Conservation (phyloP, 2,113 vertebrate genomes). For the Vidua macroura region DNA sequence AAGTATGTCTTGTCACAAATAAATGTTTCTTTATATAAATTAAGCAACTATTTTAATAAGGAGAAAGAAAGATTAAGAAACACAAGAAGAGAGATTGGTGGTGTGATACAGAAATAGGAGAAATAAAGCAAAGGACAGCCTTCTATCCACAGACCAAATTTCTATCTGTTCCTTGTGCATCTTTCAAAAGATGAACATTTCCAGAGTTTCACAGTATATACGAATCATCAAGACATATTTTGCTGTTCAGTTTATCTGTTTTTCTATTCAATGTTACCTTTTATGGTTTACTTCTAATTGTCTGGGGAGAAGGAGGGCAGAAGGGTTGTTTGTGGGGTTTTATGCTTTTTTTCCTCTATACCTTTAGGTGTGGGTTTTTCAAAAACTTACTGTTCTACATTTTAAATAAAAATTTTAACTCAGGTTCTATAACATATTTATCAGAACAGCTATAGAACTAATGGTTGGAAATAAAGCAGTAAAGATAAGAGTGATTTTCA, state of each 20-base stretch:
- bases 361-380: accelerated
- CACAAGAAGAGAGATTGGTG: neutral
- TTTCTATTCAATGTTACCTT: neutral
- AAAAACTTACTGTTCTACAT: neutral
- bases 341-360: neutral
- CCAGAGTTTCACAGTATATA: neutral
- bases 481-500: neutral
- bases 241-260: neutral
- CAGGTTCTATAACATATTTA: neutral
- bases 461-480: neutral
- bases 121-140: neutral
- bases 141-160: neutral
- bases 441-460: neutral
- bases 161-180: neutral
- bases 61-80: neutral
- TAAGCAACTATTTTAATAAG: neutral
- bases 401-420: neutral
- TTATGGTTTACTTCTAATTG: neutral
- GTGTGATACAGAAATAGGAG: neutral
- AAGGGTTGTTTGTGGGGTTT: neutral
- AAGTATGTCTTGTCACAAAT: neutral
- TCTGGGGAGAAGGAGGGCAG: neutral
- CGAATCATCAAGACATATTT: neutral
- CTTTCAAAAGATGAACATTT: neutral
- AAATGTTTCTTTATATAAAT: neutral